phyloP scores from a whole-genome alignment of 2,888 invertebrate species.

The Tuberolachnus salignus region DNA sequence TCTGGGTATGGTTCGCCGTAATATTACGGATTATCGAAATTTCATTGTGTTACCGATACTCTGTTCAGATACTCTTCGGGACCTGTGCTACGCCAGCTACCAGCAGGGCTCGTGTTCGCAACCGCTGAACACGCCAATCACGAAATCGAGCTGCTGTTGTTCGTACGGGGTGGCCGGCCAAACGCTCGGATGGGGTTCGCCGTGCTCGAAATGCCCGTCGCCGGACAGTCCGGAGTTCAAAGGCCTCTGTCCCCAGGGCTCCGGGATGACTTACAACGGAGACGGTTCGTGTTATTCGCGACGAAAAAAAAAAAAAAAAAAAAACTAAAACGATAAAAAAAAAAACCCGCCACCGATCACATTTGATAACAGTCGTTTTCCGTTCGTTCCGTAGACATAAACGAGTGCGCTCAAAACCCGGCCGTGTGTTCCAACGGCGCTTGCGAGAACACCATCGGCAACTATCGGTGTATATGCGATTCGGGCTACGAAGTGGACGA shows the following conservation, averaged over 20 bases:
- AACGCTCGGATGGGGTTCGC: slow-evolving; percentile 80
- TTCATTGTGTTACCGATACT: too few relatives aligned
- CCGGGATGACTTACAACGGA: slow-evolving; percentile 80
- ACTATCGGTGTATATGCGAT: slow-evolving; percentile 81
- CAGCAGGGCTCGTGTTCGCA: slow-evolving; percentile 78
- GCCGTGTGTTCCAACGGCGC: slow-evolving; percentile 82
- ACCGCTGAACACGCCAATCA: slow-evolving; percentile 77
- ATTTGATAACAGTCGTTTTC: neutral
- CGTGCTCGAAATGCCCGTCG: slow-evolving; percentile 78
- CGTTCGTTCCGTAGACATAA: slow-evolving; percentile 69
- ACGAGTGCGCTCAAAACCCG: slow-evolving; percentile 80
- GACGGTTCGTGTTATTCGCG: slow-evolving; percentile 66
- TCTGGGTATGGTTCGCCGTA: slow-evolving; percentile 67
- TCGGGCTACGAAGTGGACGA: slow-evolving; percentile 78
- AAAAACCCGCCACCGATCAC: too few relatives aligned
- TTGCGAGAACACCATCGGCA: slow-evolving; percentile 83
- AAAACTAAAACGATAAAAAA: too few relatives aligned
- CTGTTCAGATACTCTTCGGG: slow-evolving; percentile 77
- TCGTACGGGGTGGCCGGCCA: slow-evolving; percentile 72
- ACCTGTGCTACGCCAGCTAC: slow-evolving; percentile 80
- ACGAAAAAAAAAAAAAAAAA: neutral
- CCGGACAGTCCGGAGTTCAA: slow-evolving; percentile 73
- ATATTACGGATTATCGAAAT: too few relatives aligned
- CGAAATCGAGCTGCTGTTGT: slow-evolving; percentile 85
- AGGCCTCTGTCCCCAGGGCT: slow-evolving; percentile 76